phyloP scores from a whole-genome alignment of 2,113 vertebrate species.

The human (Homo sapiens) region DNA sequence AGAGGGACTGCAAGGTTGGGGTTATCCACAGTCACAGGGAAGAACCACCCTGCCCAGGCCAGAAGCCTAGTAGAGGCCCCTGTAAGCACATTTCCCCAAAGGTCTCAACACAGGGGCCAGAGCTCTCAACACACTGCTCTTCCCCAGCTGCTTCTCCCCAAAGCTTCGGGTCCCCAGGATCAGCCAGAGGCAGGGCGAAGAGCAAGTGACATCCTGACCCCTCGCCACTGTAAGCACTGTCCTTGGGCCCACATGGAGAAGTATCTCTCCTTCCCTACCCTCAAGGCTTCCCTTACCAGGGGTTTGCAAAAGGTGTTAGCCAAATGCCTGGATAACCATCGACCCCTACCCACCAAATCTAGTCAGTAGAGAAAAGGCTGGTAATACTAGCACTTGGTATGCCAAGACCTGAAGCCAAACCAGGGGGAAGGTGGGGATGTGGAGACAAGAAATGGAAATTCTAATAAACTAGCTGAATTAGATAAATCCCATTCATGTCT shows the following conservation, averaged over 20 bases:
- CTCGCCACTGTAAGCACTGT: not conserved
- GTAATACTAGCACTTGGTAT: not conserved
- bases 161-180: not conserved
- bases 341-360: not conserved
- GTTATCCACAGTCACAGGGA: not conserved
- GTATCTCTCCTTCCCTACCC: not conserved
- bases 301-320: slow-evolving; percentile 40
- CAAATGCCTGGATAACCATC: not conserved
- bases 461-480: slow-evolving; percentile 69
- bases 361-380: slow-evolving; percentile 8
- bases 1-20: not conserved
- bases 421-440: not conserved
- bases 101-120: not conserved
- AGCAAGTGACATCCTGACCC: not conserved
- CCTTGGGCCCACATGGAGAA: not conserved
- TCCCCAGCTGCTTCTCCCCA: not conserved
- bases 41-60: not conserved
- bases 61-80: not conserved
- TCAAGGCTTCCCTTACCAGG: not conserved
- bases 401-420: not conserved
- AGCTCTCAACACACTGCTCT: not conserved
- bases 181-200: not conserved
- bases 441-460: slow-evolving; percentile 3
- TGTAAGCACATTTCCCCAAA: not conserved
- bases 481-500: slow-evolving; percentile 12